Percentiles rank a stretch among this genome's conserved stretches.
phyloP scores from a whole-genome alignment of 2,888 invertebrate genomes.

The Meteorus colon region DNA sequence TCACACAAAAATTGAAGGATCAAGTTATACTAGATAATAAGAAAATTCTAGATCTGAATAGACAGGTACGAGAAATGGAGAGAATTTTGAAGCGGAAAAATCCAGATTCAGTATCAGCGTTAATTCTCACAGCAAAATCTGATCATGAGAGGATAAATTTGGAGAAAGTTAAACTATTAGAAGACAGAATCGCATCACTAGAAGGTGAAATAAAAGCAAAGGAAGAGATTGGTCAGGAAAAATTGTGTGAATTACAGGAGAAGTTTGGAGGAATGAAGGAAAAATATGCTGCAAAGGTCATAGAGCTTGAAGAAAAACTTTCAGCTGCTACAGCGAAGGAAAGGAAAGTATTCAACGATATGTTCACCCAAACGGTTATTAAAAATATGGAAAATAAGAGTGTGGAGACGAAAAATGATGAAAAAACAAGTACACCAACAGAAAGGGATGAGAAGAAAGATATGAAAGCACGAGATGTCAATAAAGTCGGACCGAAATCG shows the following conservation, averaged over 20 bases:
- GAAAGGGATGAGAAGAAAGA: constrained; percentile 59
- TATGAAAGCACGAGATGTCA: constrained; percentile 43
- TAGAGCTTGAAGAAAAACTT: constrained; percentile 63
- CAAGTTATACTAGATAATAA: constrained; percentile 72
- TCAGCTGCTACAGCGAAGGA: constrained; percentile 56
- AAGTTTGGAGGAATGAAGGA: constrained; percentile 85
- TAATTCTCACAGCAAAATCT: constrained; percentile 75
- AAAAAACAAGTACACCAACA: constrained; percentile 51
- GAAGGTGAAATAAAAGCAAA: constrained; percentile 83
- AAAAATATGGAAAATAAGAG: constrained; percentile 59
- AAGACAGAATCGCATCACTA: constrained; percentile 82
- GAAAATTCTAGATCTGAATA: constrained; percentile 83
- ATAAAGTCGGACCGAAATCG: constrained; percentile 59
- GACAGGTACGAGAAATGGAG: constrained; percentile 90
- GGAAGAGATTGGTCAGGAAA: constrained; percentile 82
- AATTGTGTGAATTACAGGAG: constrained; percentile 83
- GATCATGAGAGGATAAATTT: constrained; percentile 65
- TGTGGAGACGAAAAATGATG: constrained; percentile 60
- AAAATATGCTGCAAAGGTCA: constrained; percentile 81
- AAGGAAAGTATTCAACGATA: constrained; percentile 60
- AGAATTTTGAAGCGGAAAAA: constrained; percentile 85
- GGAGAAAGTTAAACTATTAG: constrained; percentile 76
- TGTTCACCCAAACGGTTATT: constrained; percentile 62
- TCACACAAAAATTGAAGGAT: constrained; percentile 68
- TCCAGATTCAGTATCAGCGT: constrained; percentile 87